Base-by-base conservation (phyloP, 2,888 invertebrate species). In the Osmoderma eremita region DNA sequence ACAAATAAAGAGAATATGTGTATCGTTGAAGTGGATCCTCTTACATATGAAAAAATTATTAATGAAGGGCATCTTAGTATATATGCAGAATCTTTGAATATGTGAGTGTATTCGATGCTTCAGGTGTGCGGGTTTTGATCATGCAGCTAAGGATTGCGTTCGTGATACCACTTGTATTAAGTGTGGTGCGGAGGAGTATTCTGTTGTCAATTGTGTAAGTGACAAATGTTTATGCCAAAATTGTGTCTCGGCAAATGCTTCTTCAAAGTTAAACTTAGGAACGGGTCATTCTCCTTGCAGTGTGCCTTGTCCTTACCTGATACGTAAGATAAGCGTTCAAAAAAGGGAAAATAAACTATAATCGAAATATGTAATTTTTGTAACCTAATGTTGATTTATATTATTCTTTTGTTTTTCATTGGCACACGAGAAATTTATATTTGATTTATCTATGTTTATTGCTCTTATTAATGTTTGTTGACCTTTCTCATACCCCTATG, bases 331-430 rank as follows among this genome's bases (percentile, higher is more conserved):
- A 0, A 12, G 6, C 6, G 2, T 48, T 4, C 18, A 18, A 18
- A 20, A 18, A 18, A 48, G 48, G n/a, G 18, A 48, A 18, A 48
- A 48, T 48, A 6, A 48, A 18, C n/a, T n/a, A n/a, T n/a, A n/a
- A n/a, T n/a, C n/a, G n/a, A n/a, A n/a, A n/a, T n/a, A n/a, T n/a
- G n/a, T n/a, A n/a, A n/a, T n/a, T n/a, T n/a, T n/a, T n/a, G n/a
- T n/a, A n/a, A n/a, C n/a, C n/a, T n/a, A n/a, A n/a, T n/a, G n/a
- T n/a, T n/a, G n/a, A n/a, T n/a, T n/a, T n/a, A n/a, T n/a, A n/a
- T n/a, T n/a, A n/a, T n/a, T n/a, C n/a, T n/a, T n/a, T n/a, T n/a
- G n/a, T n/a, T n/a, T n/a, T n/a, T n/a, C n/a, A n/a, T n/a, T n/a
- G n/a, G n/a, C n/a, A n/a, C n/a, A n/a, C n/a, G n/a, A n/a, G n/a